Evolutionary conservation across 2,888 invertebrate species (phyloP).

Genomic region (Drosophila hawaiiensis): DNA sequence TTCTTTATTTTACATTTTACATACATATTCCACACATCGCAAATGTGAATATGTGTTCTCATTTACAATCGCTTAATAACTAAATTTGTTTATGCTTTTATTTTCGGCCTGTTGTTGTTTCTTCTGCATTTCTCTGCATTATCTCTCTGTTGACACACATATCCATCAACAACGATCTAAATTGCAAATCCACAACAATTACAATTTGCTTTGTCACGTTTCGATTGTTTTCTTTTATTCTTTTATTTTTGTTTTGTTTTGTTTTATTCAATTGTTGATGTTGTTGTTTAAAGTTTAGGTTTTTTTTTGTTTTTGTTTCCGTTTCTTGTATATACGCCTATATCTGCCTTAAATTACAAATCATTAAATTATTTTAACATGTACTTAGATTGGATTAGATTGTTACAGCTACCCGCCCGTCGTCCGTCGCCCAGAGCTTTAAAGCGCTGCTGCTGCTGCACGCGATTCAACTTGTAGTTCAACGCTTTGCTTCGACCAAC

Average conservation of each 20-base stretch:
- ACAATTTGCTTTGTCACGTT: slow-evolving; percentile 71
- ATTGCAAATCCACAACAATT: slow-evolving; percentile 57
- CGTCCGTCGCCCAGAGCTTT: slow-evolving; percentile 69
- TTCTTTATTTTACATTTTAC: slow-evolving; percentile 83
- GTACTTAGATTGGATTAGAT: slow-evolving; percentile 81
- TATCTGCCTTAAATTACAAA: slow-evolving; percentile 75
- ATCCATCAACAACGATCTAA: slow-evolving; percentile 33
- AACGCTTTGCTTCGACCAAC: slow-evolving; percentile 71
- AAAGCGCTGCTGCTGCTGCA: slow-evolving; percentile 45
- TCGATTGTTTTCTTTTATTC: slow-evolving; percentile 46
- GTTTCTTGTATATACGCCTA: slow-evolving; percentile 67
- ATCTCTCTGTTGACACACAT: slow-evolving; percentile 50
- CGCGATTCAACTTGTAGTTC: slow-evolving; percentile 69
- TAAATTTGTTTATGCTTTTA: slow-evolving; percentile 72
- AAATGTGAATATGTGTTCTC: slow-evolving; percentile 75
- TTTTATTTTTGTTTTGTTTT: slow-evolving; percentile 18
- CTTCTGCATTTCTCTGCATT: slow-evolving; percentile 34
- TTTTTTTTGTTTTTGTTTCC: slow-evolving; percentile 48
- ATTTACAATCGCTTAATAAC: slow-evolving; percentile 74
- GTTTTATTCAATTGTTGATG: slow-evolving; percentile 49
- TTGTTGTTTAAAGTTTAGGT: slow-evolving; percentile 45
- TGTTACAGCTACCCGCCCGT: slow-evolving; percentile 82
- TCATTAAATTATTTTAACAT: slow-evolving; percentile 80
- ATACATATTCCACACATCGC: slow-evolving; percentile 81
- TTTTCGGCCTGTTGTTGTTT: slow-evolving; percentile 56